A percentile compares a stretch with the other conserved stretches of the same genome.
Conservation (phyloP, 2,888 invertebrate genomes). For the Drosophila kanekoi region DNA sequence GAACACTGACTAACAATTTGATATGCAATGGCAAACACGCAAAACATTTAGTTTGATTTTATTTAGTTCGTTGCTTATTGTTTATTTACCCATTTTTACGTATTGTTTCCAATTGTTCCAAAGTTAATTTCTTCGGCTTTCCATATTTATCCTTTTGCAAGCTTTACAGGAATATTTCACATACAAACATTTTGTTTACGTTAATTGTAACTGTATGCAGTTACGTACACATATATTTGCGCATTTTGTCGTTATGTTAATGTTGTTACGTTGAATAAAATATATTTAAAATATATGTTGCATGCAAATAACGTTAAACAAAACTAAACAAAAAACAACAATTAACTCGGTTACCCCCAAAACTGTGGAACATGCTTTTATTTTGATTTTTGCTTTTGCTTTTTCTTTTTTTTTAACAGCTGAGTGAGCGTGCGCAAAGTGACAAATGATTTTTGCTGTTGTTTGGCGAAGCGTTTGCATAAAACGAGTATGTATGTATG, state of each 20-base stretch:
- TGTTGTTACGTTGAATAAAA: slow-evolving; percentile 10
- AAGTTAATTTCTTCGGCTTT: slow-evolving; percentile 92
- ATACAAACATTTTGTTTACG: slow-evolving; percentile 70
- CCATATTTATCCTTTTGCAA: slow-evolving; percentile 95
- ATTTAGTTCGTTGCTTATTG: slow-evolving; percentile 51
- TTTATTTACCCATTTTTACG: slow-evolving; percentile 91
- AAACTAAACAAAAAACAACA: slow-evolving; percentile 23
- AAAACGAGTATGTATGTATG: slow-evolving; percentile 1
- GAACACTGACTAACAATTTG: slow-evolving; percentile 70
- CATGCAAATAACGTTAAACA: slow-evolving; percentile 42
- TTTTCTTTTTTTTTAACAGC: slow-evolving; percentile 18
- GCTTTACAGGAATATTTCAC: slow-evolving; percentile 89
- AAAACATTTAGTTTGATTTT: slow-evolving; percentile 57
- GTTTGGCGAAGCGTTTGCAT: slow-evolving; percentile 34
- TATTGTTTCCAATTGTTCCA: slow-evolving; percentile 91
- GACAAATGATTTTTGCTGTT: slow-evolving; percentile 47
- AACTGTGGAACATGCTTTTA: slow-evolving; percentile 51
- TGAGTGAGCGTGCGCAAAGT: slow-evolving; percentile 51
- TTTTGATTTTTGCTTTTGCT: slow-evolving; percentile 37
- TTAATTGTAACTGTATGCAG: slow-evolving; percentile 44
- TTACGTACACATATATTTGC: slow-evolving; percentile 28
- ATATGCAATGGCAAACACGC: slow-evolving; percentile 64
- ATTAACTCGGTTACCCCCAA: slow-evolving; percentile 15
- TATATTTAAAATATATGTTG: slow-evolving; percentile 24
- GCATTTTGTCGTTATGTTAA: slow-evolving; percentile 31